These are phyloP conservation scores for Cydia fagiglandana DNA, from an alignment of 1,140 invertebrate species.

Conservation along the genomic window DNA sequence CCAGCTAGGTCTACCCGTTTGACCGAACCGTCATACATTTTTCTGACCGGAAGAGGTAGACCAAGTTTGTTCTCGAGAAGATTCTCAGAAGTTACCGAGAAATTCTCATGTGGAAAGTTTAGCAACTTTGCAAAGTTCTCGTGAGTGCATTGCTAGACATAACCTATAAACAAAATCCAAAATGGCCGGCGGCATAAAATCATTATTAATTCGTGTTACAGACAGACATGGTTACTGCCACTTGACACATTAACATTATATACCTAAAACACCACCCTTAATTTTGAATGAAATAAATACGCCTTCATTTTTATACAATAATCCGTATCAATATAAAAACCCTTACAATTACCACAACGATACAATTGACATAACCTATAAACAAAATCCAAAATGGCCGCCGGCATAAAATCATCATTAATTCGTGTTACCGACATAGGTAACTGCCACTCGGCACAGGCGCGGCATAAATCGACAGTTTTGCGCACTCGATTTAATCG, in stretches of 20 bases:
- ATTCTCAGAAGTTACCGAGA: too few relatives aligned
- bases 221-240: constrained; percentile 66
- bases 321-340: too few relatives aligned
- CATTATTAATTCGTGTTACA: constrained; percentile 69
- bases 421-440: constrained; percentile 66
- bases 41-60: too few relatives aligned
- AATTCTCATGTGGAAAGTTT: too few relatives aligned
- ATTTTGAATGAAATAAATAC: too few relatives aligned
- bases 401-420: constrained; percentile 72
- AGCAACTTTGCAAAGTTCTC: too few relatives aligned
- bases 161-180: constrained; percentile 22
- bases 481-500: constrained; percentile 22
- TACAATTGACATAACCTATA: constrained; percentile 23
- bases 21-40: too few relatives aligned
- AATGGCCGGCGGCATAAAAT: constrained; percentile 58
- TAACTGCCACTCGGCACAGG: constrained; percentile 57
- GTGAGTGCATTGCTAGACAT: neutral
- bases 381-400: constrained; percentile 4
- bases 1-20: too few relatives aligned
- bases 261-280: too few relatives aligned
- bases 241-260: constrained; percentile 36
- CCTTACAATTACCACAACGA: neutral
- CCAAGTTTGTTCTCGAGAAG: too few relatives aligned
- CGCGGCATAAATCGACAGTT: constrained; percentile 23
- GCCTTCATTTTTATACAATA: too few relatives aligned